Percentiles rank a stretch among this genome's conserved stretches.
Conservation (phyloP, 2,113 vertebrate species). For the Forbesichthys papilliferus region DNA sequence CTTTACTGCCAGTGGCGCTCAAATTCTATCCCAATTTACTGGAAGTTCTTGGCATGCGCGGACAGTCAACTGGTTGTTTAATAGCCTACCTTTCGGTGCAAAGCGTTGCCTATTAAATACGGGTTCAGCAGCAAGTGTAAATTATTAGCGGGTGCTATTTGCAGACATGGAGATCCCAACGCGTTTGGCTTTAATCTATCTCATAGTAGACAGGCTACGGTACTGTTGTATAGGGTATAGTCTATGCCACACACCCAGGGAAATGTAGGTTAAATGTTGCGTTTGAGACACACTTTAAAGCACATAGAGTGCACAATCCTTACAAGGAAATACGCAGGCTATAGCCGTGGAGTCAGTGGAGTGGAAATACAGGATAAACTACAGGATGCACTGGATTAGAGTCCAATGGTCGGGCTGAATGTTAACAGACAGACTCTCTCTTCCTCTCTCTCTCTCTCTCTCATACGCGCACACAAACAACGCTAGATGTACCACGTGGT, state of each 20-base stretch:
- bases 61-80: slow-evolving; percentile 42
- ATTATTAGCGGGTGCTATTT: slow-evolving; percentile 37
- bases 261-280: slow-evolving; percentile 13
- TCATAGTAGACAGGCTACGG: too few relatives aligned
- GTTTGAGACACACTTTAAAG: slow-evolving; percentile 36
- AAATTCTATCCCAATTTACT: slow-evolving; percentile 74
- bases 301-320: background rate
- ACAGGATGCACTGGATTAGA: slow-evolving; percentile 49
- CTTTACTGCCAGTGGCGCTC: slow-evolving; percentile 67
- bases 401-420: slow-evolving; percentile 40
- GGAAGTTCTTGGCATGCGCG: slow-evolving; percentile 67
- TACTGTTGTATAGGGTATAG: background rate
- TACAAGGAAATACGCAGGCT: background rate
- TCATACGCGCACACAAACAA: slow-evolving; percentile 20
- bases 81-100: background rate
- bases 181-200: too few relatives aligned
- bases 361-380: slow-evolving; percentile 59
- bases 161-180: background rate
- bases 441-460: background rate
- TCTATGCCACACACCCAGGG: background rate
- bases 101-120: slow-evolving; percentile 14
- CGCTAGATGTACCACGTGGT: slow-evolving; percentile 57
- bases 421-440: slow-evolving; percentile 26
- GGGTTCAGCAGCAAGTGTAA: slow-evolving; percentile 54
- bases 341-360: slow-evolving; percentile 54